Conservation (phyloP, 1,140 invertebrate species). For the Probaryconus sp. region DNA sequence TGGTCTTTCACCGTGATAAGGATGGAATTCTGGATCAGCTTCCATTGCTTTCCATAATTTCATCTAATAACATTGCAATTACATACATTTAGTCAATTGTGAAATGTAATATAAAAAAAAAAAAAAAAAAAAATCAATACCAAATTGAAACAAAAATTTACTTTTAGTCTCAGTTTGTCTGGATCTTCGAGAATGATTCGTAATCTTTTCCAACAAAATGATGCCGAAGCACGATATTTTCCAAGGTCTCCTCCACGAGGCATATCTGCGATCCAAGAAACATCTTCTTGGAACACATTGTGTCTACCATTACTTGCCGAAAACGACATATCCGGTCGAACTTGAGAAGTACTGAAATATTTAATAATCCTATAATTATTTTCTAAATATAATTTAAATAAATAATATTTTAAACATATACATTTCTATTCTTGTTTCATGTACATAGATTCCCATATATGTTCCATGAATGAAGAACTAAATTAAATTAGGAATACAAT, state of each 20-base stretch:
- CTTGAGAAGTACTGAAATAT: slow-evolving; percentile 11
- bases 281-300: slow-evolving; percentile 56
- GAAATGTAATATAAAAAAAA: neutral
- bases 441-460: no score
- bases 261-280: slow-evolving; percentile 67
- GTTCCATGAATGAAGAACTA: no score
- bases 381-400: neutral
- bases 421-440: no score
- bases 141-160: slow-evolving; percentile 20
- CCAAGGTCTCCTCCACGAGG: slow-evolving; percentile 62
- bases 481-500: no score
- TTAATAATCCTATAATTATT: neutral
- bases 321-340: slow-evolving; percentile 13
- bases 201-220: slow-evolving; percentile 69
- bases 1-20: slow-evolving; percentile 80
- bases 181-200: slow-evolving; percentile 67
- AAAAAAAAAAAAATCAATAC: neutral
- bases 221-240: slow-evolving; percentile 64
- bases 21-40: slow-evolving; percentile 89
- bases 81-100: neutral
- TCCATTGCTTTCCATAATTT: slow-evolving; percentile 89
- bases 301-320: slow-evolving; percentile 6
- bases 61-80: slow-evolving; percentile 80
- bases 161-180: slow-evolving; percentile 66
- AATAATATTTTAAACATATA: no score